Evolutionary conservation across 2,113 vertebrate species (phyloP).

Genomic region (Fulmarus glacialis): DNA sequence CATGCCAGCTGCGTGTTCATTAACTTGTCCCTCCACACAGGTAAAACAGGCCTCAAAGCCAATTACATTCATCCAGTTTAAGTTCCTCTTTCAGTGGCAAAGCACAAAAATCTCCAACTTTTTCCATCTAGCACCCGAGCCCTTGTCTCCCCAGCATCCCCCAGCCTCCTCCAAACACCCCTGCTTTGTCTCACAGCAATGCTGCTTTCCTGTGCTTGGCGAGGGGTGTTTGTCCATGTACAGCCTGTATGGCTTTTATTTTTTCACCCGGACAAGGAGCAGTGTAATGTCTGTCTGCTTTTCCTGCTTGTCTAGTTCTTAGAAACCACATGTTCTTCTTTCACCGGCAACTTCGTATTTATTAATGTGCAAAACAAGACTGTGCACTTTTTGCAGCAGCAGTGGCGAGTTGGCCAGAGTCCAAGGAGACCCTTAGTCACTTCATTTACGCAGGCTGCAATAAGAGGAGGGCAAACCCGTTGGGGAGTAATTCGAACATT

Average conservation of each 20-base stretch:
- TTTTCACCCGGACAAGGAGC: background rate
- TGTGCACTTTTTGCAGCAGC: background rate
- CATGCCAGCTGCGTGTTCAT: background rate
- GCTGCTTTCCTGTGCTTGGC: background rate
- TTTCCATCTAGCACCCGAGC: background rate
- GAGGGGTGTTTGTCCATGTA: background rate
- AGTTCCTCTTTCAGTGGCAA: background rate
- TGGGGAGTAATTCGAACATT: constrained; percentile 17
- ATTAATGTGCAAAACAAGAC: background rate
- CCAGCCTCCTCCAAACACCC: background rate
- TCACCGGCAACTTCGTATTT: background rate
- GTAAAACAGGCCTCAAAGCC: background rate
- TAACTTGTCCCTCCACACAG: background rate
- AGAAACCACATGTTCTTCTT: background rate
- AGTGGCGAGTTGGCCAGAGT: background rate
- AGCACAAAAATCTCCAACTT: background rate
- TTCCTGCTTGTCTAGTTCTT: background rate
- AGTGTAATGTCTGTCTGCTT: constrained; percentile 13
- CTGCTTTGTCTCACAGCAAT: background rate
- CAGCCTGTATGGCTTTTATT: background rate
- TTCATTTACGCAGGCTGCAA: constrained; percentile 18
- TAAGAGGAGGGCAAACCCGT: background rate
- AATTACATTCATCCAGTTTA: background rate
- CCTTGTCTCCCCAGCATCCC: background rate
- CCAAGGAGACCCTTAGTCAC: constrained; percentile 58